phyloP scores from a whole-genome alignment of 1,140 invertebrate genomes.

The Sarcophaga peregrina region DNA sequence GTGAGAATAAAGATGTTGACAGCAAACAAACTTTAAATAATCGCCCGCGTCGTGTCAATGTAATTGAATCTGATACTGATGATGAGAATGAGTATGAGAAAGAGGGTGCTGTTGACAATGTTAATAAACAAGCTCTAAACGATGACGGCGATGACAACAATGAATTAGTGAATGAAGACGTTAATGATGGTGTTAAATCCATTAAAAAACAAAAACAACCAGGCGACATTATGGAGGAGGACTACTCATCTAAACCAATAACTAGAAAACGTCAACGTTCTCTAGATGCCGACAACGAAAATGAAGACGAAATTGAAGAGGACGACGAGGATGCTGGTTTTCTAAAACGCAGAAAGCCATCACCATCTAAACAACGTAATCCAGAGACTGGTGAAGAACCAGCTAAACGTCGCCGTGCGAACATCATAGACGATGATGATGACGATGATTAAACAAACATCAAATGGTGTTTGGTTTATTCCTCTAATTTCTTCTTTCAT shows the following conservation, averaged over 20 bases:
- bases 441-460: conserved; percentile 52
- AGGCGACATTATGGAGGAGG: conserved; percentile 19
- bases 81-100: conserved; percentile 47
- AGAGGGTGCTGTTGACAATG: conserved; percentile 25
- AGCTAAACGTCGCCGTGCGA: conserved; percentile 61
- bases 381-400: conserved; percentile 48
- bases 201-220: conserved; percentile 32
- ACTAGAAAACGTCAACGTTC: conserved; percentile 56
- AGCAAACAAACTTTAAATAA: conserved; percentile 48
- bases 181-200: not conserved
- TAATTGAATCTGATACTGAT: conserved; percentile 65
- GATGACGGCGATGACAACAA: conserved; percentile 14
- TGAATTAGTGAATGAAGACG: not conserved
- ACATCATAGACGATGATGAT: conserved; percentile 63
- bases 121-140: conserved; percentile 35
- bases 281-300: conserved; percentile 50
- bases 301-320: conserved; percentile 37
- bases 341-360: conserved; percentile 60
- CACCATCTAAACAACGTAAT: conserved; percentile 41
- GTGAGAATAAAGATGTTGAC: conserved; percentile 45
- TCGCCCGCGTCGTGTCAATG: conserved; percentile 64
- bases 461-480: not conserved
- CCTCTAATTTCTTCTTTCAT: not conserved
- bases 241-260: not conserved
- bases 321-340: conserved; percentile 60